Base-by-base conservation (phyloP, 1,140 invertebrate genomes). In the Ceratina japonica region DNA sequence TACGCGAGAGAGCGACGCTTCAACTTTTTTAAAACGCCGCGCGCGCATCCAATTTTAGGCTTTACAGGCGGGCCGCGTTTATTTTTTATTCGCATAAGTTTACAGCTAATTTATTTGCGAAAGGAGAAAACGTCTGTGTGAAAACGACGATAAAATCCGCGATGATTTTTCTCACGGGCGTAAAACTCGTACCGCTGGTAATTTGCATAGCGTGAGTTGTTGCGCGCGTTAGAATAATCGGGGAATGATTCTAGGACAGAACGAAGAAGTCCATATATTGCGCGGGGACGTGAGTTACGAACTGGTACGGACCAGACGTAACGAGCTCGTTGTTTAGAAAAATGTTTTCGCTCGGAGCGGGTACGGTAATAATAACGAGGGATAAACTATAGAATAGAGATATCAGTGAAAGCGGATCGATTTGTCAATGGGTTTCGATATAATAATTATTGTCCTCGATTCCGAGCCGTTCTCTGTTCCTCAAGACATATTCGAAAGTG, bases 321-420 rank as follows among this genome's bases (percentile, higher is more conserved):
- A 81, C 61, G 66, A 76, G 81, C 79, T 76, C 63, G 52, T 58
- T 27, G 66, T 16, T 24, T 63, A 52, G 68, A 79, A 68, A 82
- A 82, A 80, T 80, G 52, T 52, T 62, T 27, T 13, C 76, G 75
- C 52, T 37, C n/a, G 3, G 24, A 31, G 76, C 58, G 37, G 10
- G 64, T 56, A 80, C 51, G 73, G 71, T 82, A 82, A 82, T 80
- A 80, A 80, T 56, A 54, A 70, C 65, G 65, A 65, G 63, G 27
- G 52, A n/a, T 54, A 68, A 68, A 68, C 22, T 27, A 4, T 15
- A 18, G 71, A 58, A 80, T 82, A 66, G 59, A 75, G 68, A 73
- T 80, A 82, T 80, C 80, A 82, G 78, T 82, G 80, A 82, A 82
- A 82, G 78, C 80, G 31, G 64, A 82, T 70, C 24, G 79, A 54